Percentiles rank a stretch among this genome's conserved stretches.
These are phyloP conservation scores for Odontamblyopus rebecca DNA, from an alignment of 2,797 vertebrate species.

Conservation along the genomic window DNA sequence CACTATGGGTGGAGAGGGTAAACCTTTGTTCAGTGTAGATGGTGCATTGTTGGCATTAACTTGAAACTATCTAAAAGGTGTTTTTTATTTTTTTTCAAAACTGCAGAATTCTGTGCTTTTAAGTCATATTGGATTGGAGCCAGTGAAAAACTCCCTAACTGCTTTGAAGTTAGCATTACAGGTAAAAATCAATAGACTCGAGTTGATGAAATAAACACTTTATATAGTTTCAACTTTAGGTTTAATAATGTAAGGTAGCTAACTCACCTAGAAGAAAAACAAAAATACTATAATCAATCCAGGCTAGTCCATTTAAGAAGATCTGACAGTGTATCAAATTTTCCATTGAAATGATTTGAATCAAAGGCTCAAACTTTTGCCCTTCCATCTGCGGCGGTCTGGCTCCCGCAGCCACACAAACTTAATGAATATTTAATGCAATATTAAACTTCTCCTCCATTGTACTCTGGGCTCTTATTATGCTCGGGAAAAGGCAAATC, in stretches of 20 bases:
- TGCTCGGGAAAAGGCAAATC: constrained; percentile 23
- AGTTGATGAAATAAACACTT: constrained; percentile 7
- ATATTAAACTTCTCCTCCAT: constrained; percentile 37
- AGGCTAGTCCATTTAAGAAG: background rate
- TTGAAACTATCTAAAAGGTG: background rate
- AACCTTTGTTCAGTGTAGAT: constrained; percentile 15
- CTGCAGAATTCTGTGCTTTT: background rate
- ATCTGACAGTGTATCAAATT: constrained; percentile 26
- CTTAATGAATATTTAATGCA: constrained; percentile 47
- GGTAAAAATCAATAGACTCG: background rate
- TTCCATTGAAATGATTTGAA: constrained; percentile 35
- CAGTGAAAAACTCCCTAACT: background rate
- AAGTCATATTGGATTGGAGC: background rate
- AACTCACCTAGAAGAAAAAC: background rate
- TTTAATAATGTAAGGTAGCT: background rate
- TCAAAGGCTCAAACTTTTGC: constrained; percentile 37
- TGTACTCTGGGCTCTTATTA: constrained; percentile 29
- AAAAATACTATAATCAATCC: constrained; percentile 37
- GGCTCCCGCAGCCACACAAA: constrained; percentile 43
- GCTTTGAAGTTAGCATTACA: constrained; percentile 1
- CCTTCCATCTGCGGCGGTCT: constrained; percentile 37
- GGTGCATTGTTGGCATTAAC: background rate
- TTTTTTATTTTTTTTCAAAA: background rate
- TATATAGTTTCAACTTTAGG: background rate
- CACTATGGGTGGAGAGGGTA: constrained; percentile 27